phyloP scores from a whole-genome alignment of 2,113 vertebrate genomes.

The Myiagra hebetior region DNA sequence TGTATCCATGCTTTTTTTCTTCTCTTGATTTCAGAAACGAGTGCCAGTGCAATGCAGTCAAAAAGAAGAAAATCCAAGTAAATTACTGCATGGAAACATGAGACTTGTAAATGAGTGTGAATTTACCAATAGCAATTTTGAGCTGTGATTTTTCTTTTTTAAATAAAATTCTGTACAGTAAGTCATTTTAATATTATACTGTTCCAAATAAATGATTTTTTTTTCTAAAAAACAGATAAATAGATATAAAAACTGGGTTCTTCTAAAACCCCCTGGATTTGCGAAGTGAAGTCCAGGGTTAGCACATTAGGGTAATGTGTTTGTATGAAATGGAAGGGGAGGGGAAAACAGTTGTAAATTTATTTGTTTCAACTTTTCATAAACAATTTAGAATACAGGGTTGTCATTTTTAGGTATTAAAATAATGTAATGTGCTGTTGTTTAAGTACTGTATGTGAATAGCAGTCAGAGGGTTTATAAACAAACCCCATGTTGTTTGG shows the following conservation, averaged over 20 bases:
- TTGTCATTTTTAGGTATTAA: constrained; percentile 77
- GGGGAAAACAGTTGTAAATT: constrained; percentile 53
- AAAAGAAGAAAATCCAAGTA: constrained; percentile 99
- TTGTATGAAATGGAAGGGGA: constrained; percentile 58
- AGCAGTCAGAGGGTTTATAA: constrained; percentile 71
- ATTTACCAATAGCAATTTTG: constrained; percentile 82
- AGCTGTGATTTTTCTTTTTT: constrained; percentile 77
- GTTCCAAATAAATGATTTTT: constrained; percentile 65
- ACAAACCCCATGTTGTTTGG: constrained; percentile 63
- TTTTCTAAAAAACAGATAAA: constrained; percentile 59
- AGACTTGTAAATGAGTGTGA: constrained; percentile 90
- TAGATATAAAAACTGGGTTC: constrained; percentile 55
- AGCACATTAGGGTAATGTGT: constrained; percentile 60
- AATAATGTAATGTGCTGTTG: constrained; percentile 76
- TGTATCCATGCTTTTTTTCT: constrained; percentile 51
- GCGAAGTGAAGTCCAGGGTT: constrained; percentile 55
- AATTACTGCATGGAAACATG: constrained; percentile 78
- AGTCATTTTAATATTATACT: constrained; percentile 84
- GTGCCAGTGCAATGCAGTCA: constrained; percentile 91
- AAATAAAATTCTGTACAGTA: constrained; percentile 88
- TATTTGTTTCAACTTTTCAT: constrained; percentile 75
- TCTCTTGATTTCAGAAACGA: constrained; percentile 81
- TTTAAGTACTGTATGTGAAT: constrained; percentile 83
- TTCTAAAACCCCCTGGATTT: constrained; percentile 59
- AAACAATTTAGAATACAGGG: constrained; percentile 74